Conservation (phyloP, 2,113 vertebrate genomes). For the Lutjanus erythropterus region DNA sequence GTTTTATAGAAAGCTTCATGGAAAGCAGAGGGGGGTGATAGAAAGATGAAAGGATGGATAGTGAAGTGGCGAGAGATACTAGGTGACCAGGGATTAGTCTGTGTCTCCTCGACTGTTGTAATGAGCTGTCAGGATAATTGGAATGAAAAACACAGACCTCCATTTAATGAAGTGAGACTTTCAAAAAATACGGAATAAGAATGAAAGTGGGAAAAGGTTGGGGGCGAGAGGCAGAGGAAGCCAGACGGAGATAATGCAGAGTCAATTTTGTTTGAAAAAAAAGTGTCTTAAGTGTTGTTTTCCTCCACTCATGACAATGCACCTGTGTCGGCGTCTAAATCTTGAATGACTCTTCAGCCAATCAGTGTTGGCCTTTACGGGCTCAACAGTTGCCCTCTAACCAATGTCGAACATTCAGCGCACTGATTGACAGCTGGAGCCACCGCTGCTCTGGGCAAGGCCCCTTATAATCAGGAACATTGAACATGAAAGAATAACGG, state of each 20-base stretch:
- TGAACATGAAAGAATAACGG: constrained; percentile 65
- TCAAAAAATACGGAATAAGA: constrained; percentile 52
- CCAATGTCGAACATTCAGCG: constrained; percentile 20
- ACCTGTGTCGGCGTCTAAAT: constrained; percentile 20
- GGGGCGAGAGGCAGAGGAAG: constrained; percentile 26
- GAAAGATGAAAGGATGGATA: constrained; percentile 47
- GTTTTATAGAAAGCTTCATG: constrained; percentile 16
- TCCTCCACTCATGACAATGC: constrained; percentile 21
- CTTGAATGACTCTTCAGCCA: constrained; percentile 41
- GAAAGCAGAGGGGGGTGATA: constrained; percentile 40
- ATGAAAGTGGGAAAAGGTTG: constrained; percentile 46
- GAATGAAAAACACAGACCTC: constrained; percentile 71
- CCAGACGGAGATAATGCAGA: constrained; percentile 39
- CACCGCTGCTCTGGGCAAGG: constrained; percentile 36
- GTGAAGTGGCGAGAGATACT: constrained; percentile 38
- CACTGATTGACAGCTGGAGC: constrained; percentile 45
- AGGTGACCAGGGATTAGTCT: constrained; percentile 69
- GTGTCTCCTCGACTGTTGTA: constrained; percentile 70
- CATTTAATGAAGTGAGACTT: constrained; percentile 78
- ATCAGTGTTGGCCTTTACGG: constrained; percentile 37
- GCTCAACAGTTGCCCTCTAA: constrained; percentile 29
- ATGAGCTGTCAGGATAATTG: constrained; percentile 82
- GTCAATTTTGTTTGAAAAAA: constrained; percentile 39
- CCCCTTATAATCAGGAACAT: constrained; percentile 56
- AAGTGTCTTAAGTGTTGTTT: constrained; percentile 3